A percentile compares a stretch with the other conserved stretches of the same genome.
Evolutionary conservation across 2,888 invertebrate species (phyloP).

Genomic region (Esperia sulphurella): DNA sequence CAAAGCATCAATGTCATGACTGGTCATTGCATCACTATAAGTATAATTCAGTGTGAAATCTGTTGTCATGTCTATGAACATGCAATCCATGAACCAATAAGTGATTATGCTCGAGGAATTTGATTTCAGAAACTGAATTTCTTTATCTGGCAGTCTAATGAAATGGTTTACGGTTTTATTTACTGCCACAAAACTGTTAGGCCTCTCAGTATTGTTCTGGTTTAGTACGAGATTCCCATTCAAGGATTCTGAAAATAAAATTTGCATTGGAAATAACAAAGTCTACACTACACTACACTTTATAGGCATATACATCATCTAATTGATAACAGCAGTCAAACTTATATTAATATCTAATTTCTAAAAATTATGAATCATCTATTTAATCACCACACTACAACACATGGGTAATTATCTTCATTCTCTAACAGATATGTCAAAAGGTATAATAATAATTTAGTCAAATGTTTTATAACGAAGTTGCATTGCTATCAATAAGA

Average conservation of each 20-base stretch:
- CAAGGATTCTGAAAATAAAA: conserved; percentile 73
- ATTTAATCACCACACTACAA: too few species aligned
- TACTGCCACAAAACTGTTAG: conserved; percentile 82
- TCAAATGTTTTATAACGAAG: too few species aligned
- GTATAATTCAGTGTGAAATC: conserved; percentile 81
- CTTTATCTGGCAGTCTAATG: conserved; percentile 79
- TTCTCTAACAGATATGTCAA: too few species aligned
- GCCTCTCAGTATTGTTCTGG: conserved; percentile 80
- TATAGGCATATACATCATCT: too few species aligned
- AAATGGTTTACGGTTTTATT: conserved; percentile 77
- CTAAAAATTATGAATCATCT: neutral
- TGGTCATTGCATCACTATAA: conserved; percentile 80
- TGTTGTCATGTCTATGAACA: conserved; percentile 81
- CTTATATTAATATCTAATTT: too few species aligned
- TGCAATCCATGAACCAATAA: conserved; percentile 90
- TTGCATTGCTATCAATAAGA: too few species aligned
- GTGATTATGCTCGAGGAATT: conserved; percentile 77
- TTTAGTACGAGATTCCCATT: conserved; percentile 83
- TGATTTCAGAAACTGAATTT: conserved; percentile 76
- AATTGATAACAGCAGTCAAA: too few species aligned
- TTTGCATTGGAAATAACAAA: neutral
- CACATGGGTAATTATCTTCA: too few species aligned
- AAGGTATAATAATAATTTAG: too few species aligned
- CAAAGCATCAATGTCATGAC: conserved; percentile 83
- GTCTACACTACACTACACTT: too few species aligned